Evolutionary conservation across 2,797 vertebrate genomes (phyloP).

Genomic region (Setipinna tenuifilis): DNA sequence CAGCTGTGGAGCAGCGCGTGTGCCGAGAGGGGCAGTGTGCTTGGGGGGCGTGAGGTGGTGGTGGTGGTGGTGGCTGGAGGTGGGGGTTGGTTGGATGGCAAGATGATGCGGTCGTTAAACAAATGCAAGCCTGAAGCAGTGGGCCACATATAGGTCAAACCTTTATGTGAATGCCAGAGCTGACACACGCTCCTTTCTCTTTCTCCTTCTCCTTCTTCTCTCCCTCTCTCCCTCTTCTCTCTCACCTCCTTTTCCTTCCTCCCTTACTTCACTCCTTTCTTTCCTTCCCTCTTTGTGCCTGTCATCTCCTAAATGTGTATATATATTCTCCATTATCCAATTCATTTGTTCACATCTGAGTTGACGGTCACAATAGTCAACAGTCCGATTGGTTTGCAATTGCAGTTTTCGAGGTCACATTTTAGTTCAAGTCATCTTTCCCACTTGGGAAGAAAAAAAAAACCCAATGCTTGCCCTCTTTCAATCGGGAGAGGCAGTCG

Average conservation of each 20-base stretch:
- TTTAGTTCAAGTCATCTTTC: not conserved
- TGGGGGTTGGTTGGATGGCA: too few species aligned
- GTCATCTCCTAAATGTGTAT: not conserved
- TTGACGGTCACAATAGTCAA: not conserved
- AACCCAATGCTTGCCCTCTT: not conserved
- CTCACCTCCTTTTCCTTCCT: not conserved
- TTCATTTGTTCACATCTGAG: not conserved
- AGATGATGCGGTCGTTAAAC: not conserved
- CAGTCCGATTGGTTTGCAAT: not conserved
- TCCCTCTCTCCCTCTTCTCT: not conserved
- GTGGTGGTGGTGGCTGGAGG: not conserved
- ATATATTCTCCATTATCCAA: not conserved
- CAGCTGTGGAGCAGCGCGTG: not conserved
- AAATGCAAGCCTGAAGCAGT: not conserved
- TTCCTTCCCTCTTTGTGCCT: not conserved
- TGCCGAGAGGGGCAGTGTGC: not conserved
- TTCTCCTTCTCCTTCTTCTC: not conserved
- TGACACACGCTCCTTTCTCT: not conserved
- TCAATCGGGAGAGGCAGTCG: not conserved
- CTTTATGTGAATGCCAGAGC: not conserved
- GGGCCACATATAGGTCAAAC: slow-evolving; percentile 4
- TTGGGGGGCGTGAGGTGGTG: not conserved
- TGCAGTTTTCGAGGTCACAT: not conserved
- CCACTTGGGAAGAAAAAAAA: not conserved
- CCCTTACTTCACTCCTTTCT: not conserved